phyloP scores from a whole-genome alignment of 2,797 vertebrate species.

The Nyctalus aviator region DNA sequence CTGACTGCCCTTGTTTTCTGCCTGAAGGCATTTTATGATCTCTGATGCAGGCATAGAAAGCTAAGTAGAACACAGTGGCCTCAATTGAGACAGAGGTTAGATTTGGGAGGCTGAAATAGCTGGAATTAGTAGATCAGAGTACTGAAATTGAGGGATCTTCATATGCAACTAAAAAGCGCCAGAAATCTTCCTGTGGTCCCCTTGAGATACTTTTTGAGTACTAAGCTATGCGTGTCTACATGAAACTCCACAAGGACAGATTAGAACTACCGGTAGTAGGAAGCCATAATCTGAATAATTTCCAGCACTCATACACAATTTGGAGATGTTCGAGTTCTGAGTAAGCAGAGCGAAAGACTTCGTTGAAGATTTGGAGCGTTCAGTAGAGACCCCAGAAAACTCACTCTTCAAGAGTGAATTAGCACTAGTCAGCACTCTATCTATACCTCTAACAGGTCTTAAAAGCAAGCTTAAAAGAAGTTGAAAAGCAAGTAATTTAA shows the following conservation, averaged over 20 bases:
- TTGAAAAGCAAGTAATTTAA: conserved; percentile 45
- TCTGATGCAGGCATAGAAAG: neutral
- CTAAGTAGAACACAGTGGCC: neutral
- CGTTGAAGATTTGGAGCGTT: neutral
- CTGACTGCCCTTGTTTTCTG: neutral
- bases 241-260: neutral
- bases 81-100: neutral
- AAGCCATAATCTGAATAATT: neutral
- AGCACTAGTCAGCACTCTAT: neutral
- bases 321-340: neutral
- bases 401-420: neutral
- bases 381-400: neutral
- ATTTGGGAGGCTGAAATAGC: neutral
- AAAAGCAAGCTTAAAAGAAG: conserved; percentile 24
- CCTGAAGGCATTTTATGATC: neutral
- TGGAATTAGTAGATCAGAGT: neutral
- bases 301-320: neutral
- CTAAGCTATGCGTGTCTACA: neutral
- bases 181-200: neutral
- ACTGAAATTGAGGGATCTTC: neutral
- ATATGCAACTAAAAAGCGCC: neutral
- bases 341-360: neutral
- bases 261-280: neutral
- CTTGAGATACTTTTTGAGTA: neutral
- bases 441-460: neutral